Evolutionary conservation across 2,113 vertebrate species (phyloP), one percentile per base, ranked within the genome.

Genomic region (Elephas maximus): DNA sequence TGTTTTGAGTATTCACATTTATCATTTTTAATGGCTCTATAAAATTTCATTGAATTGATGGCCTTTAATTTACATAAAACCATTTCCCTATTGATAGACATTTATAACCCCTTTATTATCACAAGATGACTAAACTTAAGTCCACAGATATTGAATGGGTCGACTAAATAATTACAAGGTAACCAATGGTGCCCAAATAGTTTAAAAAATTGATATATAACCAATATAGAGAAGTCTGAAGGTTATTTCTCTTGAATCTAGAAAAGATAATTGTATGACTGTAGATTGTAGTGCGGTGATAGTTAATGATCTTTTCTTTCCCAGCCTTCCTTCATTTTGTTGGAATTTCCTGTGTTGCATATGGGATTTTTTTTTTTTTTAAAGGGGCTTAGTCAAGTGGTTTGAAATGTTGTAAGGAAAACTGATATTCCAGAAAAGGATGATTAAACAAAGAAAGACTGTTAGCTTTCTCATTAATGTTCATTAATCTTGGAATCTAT

Each of bases 391-490:
- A 74, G 1, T 0, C 33, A n/a, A 60, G 20, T 94, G 62, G 2
- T 51, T 95, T 93, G 7, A 5, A 33, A 62, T 67, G 5, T 15
- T 89, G 0, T 63, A 92, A 80, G 24, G 84, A 95, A 93, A 37
- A 51, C 23, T 63, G 51, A 78, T 84, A 71, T 74, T 88, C 3
- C 11, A 93, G 65, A 79, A 28, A 84, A n/a, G 33, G 62, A 79
- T 41, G 51, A 93, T 60, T 95, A 95, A 97, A 80, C 90, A 76
- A 23, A 73, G 74, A 48, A 84, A 76, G 18, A 33, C 30, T 37
- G 14, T 67, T 93, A 79, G 23, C 57, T 88, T 97, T 94, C 33
- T 85, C 45, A 63, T 91, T 90, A 91, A 45, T 8, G 71, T 95
- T 95, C 51, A 77, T 77, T 86, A 89, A 33, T 86, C 17, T 79